Percentiles rank a stretch among this genome's conserved stretches.
Conservation (phyloP, 2,113 vertebrate species). For the Tretioscincus oriximinensis region DNA sequence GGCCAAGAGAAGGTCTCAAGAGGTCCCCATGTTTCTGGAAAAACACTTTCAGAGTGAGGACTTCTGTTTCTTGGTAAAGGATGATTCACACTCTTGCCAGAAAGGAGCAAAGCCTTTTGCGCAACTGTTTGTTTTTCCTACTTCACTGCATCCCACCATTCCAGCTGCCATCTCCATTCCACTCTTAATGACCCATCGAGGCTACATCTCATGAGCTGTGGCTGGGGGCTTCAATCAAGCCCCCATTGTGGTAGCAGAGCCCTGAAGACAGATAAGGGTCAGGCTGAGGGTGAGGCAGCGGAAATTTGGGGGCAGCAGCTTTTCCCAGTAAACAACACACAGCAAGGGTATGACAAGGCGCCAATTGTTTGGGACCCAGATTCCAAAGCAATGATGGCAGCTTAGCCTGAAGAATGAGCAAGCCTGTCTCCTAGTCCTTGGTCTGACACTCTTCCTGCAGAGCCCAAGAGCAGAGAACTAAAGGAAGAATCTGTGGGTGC, state of each 20-base stretch:
- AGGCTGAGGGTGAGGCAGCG: slow-evolving; percentile 11
- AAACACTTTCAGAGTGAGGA: neutral
- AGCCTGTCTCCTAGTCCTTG: neutral
- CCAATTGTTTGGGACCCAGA: slow-evolving; percentile 16
- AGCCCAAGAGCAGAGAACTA: neutral
- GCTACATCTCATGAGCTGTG: neutral
- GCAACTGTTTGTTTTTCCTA: neutral
- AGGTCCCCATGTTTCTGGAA: neutral
- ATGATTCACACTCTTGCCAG: neutral
- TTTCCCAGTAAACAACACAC: neutral
- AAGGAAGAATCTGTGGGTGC: neutral
- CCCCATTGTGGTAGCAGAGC: neutral
- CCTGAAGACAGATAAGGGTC: neutral
- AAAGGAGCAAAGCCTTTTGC: neutral
- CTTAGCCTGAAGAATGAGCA: neutral
- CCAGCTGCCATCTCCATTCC: neutral
- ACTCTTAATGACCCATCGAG: neutral
- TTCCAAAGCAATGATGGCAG: slow-evolving; percentile 23
- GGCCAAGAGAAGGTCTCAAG: neutral
- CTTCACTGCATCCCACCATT: neutral
- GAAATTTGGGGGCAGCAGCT: slow-evolving; percentile 17
- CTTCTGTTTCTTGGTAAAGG: neutral
- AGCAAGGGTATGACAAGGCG: neutral
- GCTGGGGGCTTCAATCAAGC: neutral
- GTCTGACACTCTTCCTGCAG: neutral